These are phyloP conservation scores for Gopherus evgoodei DNA, from an alignment of 2,113 vertebrate species.

Conservation along the genomic window DNA sequence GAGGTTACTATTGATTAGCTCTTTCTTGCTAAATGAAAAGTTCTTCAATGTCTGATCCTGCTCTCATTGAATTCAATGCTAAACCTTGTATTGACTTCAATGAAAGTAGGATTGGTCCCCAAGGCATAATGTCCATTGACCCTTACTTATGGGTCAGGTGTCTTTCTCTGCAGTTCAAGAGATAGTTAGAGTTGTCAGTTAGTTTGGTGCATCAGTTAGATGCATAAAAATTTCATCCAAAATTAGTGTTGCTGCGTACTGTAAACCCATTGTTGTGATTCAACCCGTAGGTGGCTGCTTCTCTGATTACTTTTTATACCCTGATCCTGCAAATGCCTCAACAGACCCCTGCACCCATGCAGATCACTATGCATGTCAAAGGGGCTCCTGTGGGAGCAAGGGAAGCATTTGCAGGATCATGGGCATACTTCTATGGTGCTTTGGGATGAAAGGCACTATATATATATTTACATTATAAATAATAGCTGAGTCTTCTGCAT, in stretches of 20 bases:
- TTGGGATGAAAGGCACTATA: not conserved
- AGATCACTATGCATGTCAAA: not conserved
- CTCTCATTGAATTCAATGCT: not conserved
- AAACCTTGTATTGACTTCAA: no score
- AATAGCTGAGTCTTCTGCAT: not conserved
- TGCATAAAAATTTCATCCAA: not conserved
- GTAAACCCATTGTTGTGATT: not conserved
- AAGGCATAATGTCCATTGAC: not conserved
- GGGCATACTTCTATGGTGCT: not conserved
- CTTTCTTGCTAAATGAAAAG: not conserved
- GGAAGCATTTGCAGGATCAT: not conserved
- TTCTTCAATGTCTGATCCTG: not conserved
- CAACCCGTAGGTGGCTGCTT: not conserved
- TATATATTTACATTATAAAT: constrained; percentile 37
- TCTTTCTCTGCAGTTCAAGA: not conserved
- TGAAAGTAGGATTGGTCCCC: not conserved
- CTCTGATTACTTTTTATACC: not conserved
- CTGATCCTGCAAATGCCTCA: not conserved
- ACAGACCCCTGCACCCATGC: not conserved
- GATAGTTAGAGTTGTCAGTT: not conserved
- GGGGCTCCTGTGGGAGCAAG: not conserved
- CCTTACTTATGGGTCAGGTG: not conserved
- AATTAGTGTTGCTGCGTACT: not conserved
- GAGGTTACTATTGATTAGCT: not conserved
- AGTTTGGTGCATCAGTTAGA: not conserved